Evolutionary conservation across 1,140 invertebrate genomes (phyloP).

Genomic region (Caerostris darwini): DNA sequence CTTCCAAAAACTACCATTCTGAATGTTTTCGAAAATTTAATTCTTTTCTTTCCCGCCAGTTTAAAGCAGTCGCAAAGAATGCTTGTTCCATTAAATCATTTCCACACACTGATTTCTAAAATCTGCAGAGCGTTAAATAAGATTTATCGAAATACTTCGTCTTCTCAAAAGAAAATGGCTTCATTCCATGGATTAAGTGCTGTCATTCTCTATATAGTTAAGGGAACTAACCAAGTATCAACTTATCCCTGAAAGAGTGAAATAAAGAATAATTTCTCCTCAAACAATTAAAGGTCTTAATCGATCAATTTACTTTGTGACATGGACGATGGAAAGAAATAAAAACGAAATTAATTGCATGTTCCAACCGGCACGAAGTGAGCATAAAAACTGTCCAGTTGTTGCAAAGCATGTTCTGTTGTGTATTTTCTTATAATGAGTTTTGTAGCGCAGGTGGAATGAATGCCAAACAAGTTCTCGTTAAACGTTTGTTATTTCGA

Average conservation of each 20-base stretch:
- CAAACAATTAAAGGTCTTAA: background rate
- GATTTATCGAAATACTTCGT: background rate
- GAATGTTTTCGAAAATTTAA: background rate
- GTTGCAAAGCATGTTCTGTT: background rate
- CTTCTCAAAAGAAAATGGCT: background rate
- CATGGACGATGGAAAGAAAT: background rate
- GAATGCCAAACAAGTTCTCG: background rate
- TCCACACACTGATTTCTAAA: background rate
- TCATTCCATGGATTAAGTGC: background rate
- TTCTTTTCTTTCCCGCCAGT: background rate
- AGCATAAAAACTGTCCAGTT: background rate
- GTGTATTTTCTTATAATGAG: background rate
- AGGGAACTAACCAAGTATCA: background rate
- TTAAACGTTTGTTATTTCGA: background rate
- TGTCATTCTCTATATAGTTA: background rate
- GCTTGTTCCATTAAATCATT: background rate
- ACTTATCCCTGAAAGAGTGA: background rate
- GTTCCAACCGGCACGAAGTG: background rate
- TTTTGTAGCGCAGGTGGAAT: background rate
- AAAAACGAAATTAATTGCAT: background rate
- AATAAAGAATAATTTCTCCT: background rate
- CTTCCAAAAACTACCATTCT: background rate
- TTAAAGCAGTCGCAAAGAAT: background rate
- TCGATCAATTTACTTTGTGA: constrained; percentile 4
- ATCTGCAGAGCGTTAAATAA: background rate